Base-by-base conservation (phyloP, 2,888 invertebrate genomes). In the Eupithecia dodoneata region DNA sequence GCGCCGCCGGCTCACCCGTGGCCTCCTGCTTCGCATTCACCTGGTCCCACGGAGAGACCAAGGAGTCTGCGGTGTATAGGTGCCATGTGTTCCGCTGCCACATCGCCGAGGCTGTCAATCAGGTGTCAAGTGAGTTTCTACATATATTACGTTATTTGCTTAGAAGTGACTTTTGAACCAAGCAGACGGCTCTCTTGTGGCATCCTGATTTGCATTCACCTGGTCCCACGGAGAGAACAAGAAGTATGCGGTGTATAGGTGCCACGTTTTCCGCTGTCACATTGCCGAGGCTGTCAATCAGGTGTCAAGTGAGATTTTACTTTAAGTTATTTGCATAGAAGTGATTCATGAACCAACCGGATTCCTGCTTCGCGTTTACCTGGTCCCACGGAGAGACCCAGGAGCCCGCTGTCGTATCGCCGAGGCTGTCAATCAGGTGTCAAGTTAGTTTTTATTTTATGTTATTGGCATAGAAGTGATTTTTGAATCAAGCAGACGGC, bases 11-110 rank as follows among this genome's bases (percentile, higher is more conserved):
- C 71, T 97, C 98, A 41, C 95, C 96, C 0, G 99, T 99, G 85
- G 97, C 97, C 0, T 97, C 98, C n/a, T 99, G 99, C 93, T 99
- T 99, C 95, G 99, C 99, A 12, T 99, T 99, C 93, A 99, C 99
- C 0, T 99, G 99, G 97, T 98, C 99, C 72, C 98, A 99, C 89
- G 99, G 99, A 0, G 98, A 98, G 86, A 97, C 97, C 55, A 96
- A 97, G 83, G 98, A 98, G 92, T 97, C 97, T 1, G 97, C 98
- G 71, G 97, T 99, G 80, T 99, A 99, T 92, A 98, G 99, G 92
- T 99, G 99, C 95, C 99, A 99, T 94, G 99, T 99, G 72, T 99
- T 99, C 94, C 96, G 99, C 77, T 99, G 99, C 93, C 98, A 98
- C 90, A 98, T 98, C 88, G 97, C 98, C 47, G 99, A 99, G 91